Evolutionary conservation across 2,113 vertebrate species (phyloP).

Genomic region (Periophthalmus modestus): DNA sequence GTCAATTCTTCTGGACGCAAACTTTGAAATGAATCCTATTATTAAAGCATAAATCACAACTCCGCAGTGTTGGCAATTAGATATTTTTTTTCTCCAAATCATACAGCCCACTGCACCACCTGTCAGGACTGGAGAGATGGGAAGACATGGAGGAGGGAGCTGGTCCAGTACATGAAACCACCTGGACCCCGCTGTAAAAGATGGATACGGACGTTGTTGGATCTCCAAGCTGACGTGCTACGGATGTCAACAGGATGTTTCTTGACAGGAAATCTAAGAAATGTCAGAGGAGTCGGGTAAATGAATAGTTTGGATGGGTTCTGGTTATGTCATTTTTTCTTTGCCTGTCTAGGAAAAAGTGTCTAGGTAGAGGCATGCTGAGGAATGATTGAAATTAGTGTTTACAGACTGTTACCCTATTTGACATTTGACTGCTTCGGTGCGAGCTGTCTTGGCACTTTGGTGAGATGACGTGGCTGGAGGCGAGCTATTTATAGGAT

Average conservation of each 20-base stretch:
- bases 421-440: constrained; percentile 16
- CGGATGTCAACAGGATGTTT: constrained; percentile 56
- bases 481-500: background rate
- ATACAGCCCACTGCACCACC: constrained; percentile 22
- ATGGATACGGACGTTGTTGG: constrained; percentile 54
- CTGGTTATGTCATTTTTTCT: constrained; percentile 32
- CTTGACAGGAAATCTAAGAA: constrained; percentile 70
- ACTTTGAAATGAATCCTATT: too few relatives aligned
- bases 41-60: too few relatives aligned
- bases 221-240: constrained; percentile 37
- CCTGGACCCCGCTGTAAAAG: constrained; percentile 55
- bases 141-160: constrained; percentile 48
- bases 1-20: too few relatives aligned
- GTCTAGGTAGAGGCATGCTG: constrained; percentile 8
- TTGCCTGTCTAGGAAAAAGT: constrained; percentile 12
- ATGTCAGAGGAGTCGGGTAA: constrained; percentile 61
- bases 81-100: too few relatives aligned
- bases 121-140: constrained; percentile 39
- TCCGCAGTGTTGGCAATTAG: too few relatives aligned
- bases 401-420: constrained; percentile 28
- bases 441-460: constrained; percentile 2
- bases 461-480: background rate
- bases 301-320: constrained; percentile 59
- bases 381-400: constrained; percentile 25
- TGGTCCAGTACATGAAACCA: constrained; percentile 54